A percentile compares a stretch with the other conserved stretches of the same genome.
Conservation (phyloP, 64 coral and sea anemone species). For the Platygyra sinensis region DNA sequence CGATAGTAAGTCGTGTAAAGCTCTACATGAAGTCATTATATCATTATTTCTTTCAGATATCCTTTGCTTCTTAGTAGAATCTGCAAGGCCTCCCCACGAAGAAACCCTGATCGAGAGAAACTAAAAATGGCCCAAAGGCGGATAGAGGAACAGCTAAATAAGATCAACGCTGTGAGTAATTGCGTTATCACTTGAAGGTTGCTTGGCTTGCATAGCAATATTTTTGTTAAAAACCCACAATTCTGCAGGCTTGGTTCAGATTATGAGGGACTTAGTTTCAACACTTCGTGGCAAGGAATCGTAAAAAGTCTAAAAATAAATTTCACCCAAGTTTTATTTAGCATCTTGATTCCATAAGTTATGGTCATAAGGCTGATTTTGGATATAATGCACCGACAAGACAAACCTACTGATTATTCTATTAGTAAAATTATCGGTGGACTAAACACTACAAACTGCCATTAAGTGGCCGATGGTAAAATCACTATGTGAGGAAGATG, state of each 20-base stretch:
- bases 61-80: slow-evolving; percentile 90
- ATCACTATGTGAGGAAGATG: background rate
- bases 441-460: too few species aligned
- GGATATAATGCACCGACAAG: too few species aligned
- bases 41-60: slow-evolving; percentile 58
- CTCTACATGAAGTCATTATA: too few species aligned
- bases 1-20: background rate
- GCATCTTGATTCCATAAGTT: too few species aligned
- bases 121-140: slow-evolving; percentile 86
- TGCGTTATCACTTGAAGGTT: background rate
- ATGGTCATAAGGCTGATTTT: too few species aligned
- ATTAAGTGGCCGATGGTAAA: background rate
- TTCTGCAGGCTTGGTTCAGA: background rate
- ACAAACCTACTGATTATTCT: too few species aligned
- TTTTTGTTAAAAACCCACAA: too few species aligned
- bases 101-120: slow-evolving; percentile 87
- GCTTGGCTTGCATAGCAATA: background rate
- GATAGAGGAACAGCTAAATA: slow-evolving; percentile 93
- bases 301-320: too few species aligned
- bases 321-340: too few species aligned
- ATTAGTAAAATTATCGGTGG: too few species aligned
- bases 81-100: slow-evolving; percentile 86
- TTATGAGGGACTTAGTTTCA: background rate
- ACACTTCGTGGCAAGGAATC: too few species aligned
- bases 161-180: slow-evolving; percentile 88